A percentile compares a stretch with the other conserved stretches of the same genome.
phyloP scores from a whole-genome alignment of 2,888 invertebrate species.

The Beris morrisii region DNA sequence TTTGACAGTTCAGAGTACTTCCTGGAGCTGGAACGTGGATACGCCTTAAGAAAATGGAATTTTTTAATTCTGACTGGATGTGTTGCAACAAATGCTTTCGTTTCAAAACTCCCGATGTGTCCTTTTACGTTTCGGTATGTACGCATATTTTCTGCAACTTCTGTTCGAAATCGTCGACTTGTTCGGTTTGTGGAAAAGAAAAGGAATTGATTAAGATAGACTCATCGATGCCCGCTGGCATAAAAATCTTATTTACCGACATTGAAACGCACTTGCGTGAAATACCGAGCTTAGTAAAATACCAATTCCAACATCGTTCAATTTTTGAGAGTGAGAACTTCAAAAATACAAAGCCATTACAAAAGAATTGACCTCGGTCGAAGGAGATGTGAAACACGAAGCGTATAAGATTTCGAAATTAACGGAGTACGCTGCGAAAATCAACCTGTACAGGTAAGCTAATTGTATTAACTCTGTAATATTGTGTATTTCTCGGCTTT shows the following conservation, averaged over 20 bases:
- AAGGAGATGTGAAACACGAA: constrained; percentile 3
- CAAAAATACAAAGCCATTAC: neutral
- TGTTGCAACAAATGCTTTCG: constrained; percentile 22
- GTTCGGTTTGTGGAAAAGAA: constrained; percentile 7
- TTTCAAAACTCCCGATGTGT: neutral
- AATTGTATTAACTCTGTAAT: no score
- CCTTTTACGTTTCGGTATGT: constrained; percentile 5
- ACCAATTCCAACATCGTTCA: constrained; percentile 9
- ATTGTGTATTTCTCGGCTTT: no score
- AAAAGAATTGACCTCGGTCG: constrained; percentile 5
- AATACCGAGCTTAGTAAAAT: neutral
- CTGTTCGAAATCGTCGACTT: neutral
- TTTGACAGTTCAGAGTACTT: no score
- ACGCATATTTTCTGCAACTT: constrained; percentile 8
- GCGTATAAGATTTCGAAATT: constrained; percentile 1
- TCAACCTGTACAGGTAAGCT: no score
- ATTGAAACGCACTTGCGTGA: neutral
- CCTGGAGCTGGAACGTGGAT: no score
- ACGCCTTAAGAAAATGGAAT: no score
- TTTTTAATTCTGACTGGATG: constrained; percentile 1
- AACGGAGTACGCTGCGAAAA: neutral
- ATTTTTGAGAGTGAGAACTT: neutral
- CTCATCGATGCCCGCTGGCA: neutral
- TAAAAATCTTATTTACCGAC: constrained; percentile 7
- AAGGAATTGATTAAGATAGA: constrained; percentile 17